Base-by-base conservation (phyloP, 2,113 vertebrate species). In the Varanus salvator region DNA sequence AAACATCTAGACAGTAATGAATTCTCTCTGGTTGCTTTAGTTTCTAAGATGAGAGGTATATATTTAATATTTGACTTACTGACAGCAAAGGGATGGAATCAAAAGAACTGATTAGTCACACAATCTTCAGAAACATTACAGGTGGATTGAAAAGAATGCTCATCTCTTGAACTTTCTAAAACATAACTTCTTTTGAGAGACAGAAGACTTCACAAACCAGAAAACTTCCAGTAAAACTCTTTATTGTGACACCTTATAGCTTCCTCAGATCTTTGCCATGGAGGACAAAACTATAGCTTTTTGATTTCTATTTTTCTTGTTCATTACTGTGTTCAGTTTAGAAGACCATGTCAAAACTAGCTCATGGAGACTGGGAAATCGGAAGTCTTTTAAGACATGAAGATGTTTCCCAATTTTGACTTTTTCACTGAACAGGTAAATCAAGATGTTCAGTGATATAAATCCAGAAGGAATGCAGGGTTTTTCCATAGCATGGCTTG, bases 41-140 rank as follows among this genome's bases (percentile, higher is more conserved):
- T 88, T 91, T 86, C 80, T 92, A 66, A 87, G 27, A 80, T 89
- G 34, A 94, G 44, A 92, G 64, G 17, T 81, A 50, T 84, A 44
- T 21, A 69, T 87, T 90, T 91, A 87, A 86, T 93, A 90, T 93
- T 90, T 90, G 52, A 92, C 72, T 88, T 93, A 91, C 12, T 88
- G 21, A 68, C 1, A 85, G 2, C 1, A 89, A 90, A 91, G 87
- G 85, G 29, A 3, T 48, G 90, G n/a, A 91, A 81, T 91, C 44
- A 78, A 74, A 84, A 72, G 76, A 91, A 89, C 21, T 72, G 50
- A 85, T 90, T 54, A 92, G 78, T 48, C 80, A 89, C 0, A 84
- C 0, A 15, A 8, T 71, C 68, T 89, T 92, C 74, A 91, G 54
- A 93, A 93, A 93, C 76, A 57, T n/a, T 91, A 68, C 23, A 87